Percentiles rank a stretch among this genome's conserved stretches.
phyloP scores from a whole-genome alignment of 2,888 invertebrate species.

The Resseliella maxima region DNA sequence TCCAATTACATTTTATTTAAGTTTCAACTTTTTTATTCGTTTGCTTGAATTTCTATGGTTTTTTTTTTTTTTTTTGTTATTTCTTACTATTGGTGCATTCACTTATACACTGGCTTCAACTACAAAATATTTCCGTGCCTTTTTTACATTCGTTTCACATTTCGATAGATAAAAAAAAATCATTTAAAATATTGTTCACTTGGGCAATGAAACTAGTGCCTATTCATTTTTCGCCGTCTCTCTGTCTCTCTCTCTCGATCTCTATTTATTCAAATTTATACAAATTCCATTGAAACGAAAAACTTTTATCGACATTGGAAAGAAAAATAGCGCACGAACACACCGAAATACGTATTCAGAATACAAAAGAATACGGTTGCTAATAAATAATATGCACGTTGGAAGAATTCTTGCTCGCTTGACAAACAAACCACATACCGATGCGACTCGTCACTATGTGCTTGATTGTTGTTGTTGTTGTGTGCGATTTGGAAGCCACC shows the following conservation, averaged over 20 bases:
- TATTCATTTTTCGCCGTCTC: not conserved
- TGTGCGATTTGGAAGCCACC: not conserved
- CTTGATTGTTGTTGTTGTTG: not conserved
- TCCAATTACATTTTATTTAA: slow-evolving; percentile 44
- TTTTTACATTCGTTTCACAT: not conserved
- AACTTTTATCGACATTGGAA: not conserved
- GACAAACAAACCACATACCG: slow-evolving; percentile 51
- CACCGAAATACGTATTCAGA: slow-evolving; percentile 43
- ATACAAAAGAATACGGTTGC: slow-evolving; percentile 53
- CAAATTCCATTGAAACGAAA: not conserved
- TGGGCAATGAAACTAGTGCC: not conserved
- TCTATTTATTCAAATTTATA: not conserved
- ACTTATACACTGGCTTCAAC: slow-evolving; percentile 27
- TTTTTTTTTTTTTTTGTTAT: not conserved
- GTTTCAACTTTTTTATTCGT: not conserved
- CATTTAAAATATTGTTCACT: not conserved
- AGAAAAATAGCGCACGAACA: slow-evolving; percentile 46
- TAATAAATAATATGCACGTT: slow-evolving; percentile 53
- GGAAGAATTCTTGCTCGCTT: slow-evolving; percentile 36
- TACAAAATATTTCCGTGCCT: not conserved
- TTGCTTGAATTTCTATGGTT: slow-evolving; percentile 28
- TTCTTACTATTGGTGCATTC: not conserved
- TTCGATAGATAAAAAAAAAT: not conserved
- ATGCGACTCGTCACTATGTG: slow-evolving; percentile 48
- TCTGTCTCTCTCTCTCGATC: not conserved